A percentile compares a stretch with the other conserved stretches of the same genome.
These are phyloP conservation scores for Dasysyrphus tricinctus DNA, from an alignment of 2,888 invertebrate genomes.

Conservation along the genomic window DNA sequence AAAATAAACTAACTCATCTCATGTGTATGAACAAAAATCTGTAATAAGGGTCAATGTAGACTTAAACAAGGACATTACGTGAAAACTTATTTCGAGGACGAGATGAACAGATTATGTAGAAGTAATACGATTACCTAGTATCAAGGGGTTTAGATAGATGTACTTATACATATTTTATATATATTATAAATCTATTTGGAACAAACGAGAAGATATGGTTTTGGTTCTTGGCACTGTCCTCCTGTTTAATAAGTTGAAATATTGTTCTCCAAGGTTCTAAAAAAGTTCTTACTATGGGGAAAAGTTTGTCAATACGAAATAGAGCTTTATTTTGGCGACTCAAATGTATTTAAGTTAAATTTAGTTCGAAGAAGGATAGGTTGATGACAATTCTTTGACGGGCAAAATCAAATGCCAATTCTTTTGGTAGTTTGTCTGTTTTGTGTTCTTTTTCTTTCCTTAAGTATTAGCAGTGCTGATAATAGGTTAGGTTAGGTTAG, in stretches of 20 bases:
- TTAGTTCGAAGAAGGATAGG: not conserved
- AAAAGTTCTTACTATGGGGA: not conserved
- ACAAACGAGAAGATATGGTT: not conserved
- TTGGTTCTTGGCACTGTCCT: constrained; percentile 31
- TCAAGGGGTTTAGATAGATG: constrained; percentile 10
- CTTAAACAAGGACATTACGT: constrained; percentile 49
- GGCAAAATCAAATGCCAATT: not conserved
- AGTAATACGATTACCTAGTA: constrained; percentile 42
- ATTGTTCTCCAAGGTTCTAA: constrained; percentile 7
- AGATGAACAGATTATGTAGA: constrained; percentile 53
- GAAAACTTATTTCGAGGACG: constrained; percentile 42
- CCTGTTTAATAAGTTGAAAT: constrained; percentile 18
- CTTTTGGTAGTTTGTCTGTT: not conserved
- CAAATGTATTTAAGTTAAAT: not conserved
- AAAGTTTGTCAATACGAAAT: not conserved
- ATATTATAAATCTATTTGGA: not conserved
- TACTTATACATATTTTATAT: not conserved
- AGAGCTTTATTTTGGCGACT: not conserved
- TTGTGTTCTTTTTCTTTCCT: not conserved
- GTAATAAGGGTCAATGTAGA: constrained; percentile 61
- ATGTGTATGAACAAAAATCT: constrained; percentile 65
- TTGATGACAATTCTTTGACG: not conserved
- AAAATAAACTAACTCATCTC: constrained; percentile 63
- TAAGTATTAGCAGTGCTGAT: not conserved
- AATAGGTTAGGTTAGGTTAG: no score